Base-by-base conservation (phyloP, 2,888 invertebrate genomes). In the Nebria salina region DNA sequence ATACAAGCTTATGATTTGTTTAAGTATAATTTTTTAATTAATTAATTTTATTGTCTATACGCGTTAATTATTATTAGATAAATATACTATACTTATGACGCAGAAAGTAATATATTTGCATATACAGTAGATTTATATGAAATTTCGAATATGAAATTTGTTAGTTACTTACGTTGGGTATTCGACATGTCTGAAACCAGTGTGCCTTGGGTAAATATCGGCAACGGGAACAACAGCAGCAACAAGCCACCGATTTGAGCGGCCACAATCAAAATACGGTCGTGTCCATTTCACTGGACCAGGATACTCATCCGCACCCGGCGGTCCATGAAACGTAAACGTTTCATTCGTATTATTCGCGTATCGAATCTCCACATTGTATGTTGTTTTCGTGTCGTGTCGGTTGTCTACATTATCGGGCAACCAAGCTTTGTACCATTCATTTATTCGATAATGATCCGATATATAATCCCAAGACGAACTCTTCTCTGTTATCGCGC, bases 251-350 rank as follows among this genome's bases (percentile, higher is more conserved):
- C 97, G 95, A 89, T 98, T 98, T 0, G 98, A 95, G 83, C 98
- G 91, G 5, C 96, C 97, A 88, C 98, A 99, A 90, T 99, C 98
- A 88, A 97, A 99, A 88, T 98, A 99, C 0, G 98, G 98, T 82
- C 94, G 91, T 0, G 97, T 97, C 94, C 96, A 98, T 87, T 96
- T 95, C 0, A 99, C 96, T 13, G 98, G 98, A 1, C 98, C 97
- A 1, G 95, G 96, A 85, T 91, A 92, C 91, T 97, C 97, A 89
- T 97, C 97, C 84, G 96, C 95, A 66, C 96, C 97, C 73, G 94
- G 96, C 8, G 97, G 97, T 72, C 97, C 97, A 83, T 97, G 97
- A 89, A 97, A 98, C n/a, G 96, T 96, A 87, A 94, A 96, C n/a
- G 97, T 97, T 88, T 97, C 97, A 89, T 97, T 97, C 0, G 97